phyloP scores from a whole-genome alignment of 2,113 vertebrate species.

The Paracanthobrama guichenoti region DNA sequence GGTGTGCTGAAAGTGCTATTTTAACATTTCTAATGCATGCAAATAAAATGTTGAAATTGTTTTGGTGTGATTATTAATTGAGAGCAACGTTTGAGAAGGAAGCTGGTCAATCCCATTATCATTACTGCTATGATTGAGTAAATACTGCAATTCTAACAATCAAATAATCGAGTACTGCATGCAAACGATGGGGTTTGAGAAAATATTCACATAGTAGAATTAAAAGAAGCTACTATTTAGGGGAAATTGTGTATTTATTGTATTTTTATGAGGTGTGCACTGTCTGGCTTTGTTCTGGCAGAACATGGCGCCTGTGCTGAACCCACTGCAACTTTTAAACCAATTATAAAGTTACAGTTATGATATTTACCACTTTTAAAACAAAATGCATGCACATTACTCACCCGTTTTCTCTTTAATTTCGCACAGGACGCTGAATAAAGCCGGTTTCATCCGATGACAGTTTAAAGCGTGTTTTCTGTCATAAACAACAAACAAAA shows the following conservation, averaged over 20 bases:
- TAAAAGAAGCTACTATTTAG: background rate
- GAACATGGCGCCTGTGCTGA: constrained; percentile 24
- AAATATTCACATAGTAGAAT: background rate
- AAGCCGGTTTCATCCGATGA: constrained; percentile 82
- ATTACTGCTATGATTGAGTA: background rate
- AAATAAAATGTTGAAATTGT: background rate
- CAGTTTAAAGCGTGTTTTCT: constrained; percentile 84
- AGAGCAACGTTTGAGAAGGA: background rate
- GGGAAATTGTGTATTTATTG: no score
- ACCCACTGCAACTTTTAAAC: constrained; percentile 19
- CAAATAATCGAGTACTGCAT: background rate
- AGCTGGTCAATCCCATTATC: background rate
- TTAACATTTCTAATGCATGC: background rate
- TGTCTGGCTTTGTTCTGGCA: constrained; percentile 26
- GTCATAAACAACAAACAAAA: constrained; percentile 52
- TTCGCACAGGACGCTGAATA: constrained; percentile 83
- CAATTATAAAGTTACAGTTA: constrained; percentile 35
- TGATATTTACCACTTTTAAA: background rate
- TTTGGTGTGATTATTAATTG: background rate
- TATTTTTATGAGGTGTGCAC: background rate
- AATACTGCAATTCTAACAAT: constrained; percentile 4
- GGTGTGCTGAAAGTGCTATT: background rate
- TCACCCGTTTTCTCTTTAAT: constrained; percentile 83
- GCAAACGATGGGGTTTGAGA: background rate
- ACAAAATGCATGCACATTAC: background rate